Conservation (phyloP, 2,113 vertebrate genomes). For the Silurus meridionalis region DNA sequence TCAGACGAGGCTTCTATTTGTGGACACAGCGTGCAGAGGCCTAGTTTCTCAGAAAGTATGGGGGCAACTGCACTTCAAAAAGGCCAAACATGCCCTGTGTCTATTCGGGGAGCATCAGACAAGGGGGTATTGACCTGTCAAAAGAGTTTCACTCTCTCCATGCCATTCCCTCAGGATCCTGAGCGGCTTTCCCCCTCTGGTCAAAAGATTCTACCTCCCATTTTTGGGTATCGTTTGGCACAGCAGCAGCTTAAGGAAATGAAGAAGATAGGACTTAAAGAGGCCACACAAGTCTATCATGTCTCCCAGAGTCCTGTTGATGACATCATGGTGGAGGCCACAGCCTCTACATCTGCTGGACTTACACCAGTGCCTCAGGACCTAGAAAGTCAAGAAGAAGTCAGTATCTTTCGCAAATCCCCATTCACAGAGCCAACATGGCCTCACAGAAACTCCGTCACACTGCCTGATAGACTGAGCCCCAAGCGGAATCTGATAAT, state of each 20-base stretch:
- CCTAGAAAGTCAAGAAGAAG: constrained; percentile 71
- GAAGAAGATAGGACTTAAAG: constrained; percentile 91
- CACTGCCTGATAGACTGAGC: constrained; percentile 65
- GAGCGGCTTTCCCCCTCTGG: constrained; percentile 76
- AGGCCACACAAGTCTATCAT: constrained; percentile 91
- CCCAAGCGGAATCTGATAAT: constrained; percentile 69
- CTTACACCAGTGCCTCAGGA: constrained; percentile 58
- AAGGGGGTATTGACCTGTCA: constrained; percentile 72
- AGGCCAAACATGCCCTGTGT: constrained; percentile 26
- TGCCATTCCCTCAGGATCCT: constrained; percentile 71
- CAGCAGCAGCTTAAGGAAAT: constrained; percentile 97
- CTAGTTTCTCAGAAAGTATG: constrained; percentile 79
- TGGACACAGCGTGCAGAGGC: constrained; percentile 77
- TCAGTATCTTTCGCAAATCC: constrained; percentile 70
- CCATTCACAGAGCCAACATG: constrained; percentile 73
- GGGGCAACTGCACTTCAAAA: constrained; percentile 62
- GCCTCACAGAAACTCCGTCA: constrained; percentile 52
- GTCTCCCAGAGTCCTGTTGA: constrained; percentile 91
- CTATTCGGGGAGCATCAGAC: constrained; percentile 32
- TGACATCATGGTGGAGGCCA: constrained; percentile 79
- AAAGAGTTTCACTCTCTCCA: constrained; percentile 64
- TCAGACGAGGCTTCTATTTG: constrained; percentile 90
- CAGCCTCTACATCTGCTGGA: constrained; percentile 62
- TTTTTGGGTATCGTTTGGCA: constrained; percentile 93
- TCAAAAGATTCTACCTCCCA: constrained; percentile 88